phyloP scores from a whole-genome alignment of 2,113 vertebrate species.

The Thalassarche chlororhynchos region DNA sequence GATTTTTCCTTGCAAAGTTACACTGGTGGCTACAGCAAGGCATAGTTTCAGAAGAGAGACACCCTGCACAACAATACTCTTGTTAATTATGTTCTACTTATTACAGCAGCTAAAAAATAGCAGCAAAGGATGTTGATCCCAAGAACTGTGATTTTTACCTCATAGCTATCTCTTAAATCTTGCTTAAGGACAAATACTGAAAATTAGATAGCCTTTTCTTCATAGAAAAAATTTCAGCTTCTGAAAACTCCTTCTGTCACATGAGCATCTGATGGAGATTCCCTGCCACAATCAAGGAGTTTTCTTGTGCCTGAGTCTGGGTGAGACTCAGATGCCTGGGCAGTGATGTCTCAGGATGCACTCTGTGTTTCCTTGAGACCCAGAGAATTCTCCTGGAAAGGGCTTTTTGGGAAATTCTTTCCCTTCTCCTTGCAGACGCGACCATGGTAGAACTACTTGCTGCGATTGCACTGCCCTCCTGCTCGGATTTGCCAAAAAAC shows the following conservation, averaged over 20 bases:
- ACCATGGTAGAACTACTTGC: not conserved
- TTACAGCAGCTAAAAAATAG: not conserved
- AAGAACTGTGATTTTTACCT: not conserved
- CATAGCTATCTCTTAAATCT: not conserved
- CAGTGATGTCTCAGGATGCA: not conserved
- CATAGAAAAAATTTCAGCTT: not conserved
- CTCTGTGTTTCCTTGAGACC: not conserved
- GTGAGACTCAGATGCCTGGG: not conserved
- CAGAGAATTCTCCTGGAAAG: not conserved
- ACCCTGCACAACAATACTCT: not conserved
- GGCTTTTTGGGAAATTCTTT: not conserved
- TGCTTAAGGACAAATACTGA: not conserved
- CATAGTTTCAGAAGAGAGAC: not conserved
- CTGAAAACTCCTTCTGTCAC: not conserved
- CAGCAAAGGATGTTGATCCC: not conserved
- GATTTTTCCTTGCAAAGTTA: not conserved
- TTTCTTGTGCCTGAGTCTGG: not conserved
- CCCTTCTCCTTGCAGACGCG: not conserved
- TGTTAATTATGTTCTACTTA: not conserved
- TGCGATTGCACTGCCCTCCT: rapidly evolving
- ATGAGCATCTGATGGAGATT: not conserved
- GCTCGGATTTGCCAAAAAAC: not conserved
- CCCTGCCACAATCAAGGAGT: not conserved
- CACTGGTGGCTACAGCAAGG: not conserved
- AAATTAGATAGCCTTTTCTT: not conserved